These are phyloP conservation scores for Triplophysa dalaica DNA, from an alignment of 2,113 vertebrate species.

Conservation along the genomic window DNA sequence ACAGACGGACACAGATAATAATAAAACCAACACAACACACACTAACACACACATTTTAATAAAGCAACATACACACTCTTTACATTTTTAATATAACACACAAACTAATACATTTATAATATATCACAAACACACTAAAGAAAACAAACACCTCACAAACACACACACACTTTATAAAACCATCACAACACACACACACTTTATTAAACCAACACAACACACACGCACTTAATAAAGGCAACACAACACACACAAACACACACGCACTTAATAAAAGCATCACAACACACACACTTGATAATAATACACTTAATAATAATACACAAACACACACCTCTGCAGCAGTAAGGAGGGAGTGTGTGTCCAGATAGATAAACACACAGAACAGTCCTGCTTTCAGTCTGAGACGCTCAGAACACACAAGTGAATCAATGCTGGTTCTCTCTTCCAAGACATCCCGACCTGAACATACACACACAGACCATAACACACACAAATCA, in stretches of 20 bases:
- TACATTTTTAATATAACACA: too few relatives aligned
- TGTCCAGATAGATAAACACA: conserved; percentile 90
- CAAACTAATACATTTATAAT: too few relatives aligned
- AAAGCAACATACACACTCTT: too few relatives aligned
- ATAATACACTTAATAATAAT: neutral
- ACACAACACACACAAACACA: neutral
- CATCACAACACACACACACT: neutral
- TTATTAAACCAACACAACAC: neutral
- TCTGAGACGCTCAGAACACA: conserved; percentile 82
- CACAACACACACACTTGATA: neutral
- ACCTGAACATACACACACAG: neutral
- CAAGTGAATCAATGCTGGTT: conserved; percentile 73
- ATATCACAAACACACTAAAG: too few relatives aligned
- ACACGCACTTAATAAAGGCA: too few relatives aligned
- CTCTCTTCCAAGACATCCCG: conserved; percentile 31
- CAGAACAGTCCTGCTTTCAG: conserved; percentile 87
- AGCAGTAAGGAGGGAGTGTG: conserved; percentile 78
- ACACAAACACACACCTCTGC: conserved; percentile 79
- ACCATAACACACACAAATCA: neutral
- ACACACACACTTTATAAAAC: neutral
- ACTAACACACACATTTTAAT: too few relatives aligned
- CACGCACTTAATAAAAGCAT: conserved; percentile 59
- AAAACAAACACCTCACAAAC: neutral
- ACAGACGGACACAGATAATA: conserved; percentile 45
- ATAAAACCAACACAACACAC: too few relatives aligned